Conservation (phyloP, 2,797 vertebrate genomes). For the Rhinatrema bivittatum region DNA sequence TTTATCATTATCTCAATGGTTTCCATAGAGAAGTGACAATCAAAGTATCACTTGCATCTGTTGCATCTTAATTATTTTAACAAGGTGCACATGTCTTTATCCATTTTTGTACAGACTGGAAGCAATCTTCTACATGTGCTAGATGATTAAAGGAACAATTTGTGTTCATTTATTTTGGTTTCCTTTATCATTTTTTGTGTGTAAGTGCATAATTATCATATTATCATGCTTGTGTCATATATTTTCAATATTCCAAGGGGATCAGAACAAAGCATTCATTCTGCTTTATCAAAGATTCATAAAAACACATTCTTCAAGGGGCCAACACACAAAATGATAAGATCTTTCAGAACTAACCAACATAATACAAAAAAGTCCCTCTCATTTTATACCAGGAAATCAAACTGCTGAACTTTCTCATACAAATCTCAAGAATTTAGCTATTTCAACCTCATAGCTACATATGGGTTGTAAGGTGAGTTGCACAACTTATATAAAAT, state of each 20-base stretch:
- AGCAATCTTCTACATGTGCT: conserved; percentile 32
- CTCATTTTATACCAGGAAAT: too few relatives aligned
- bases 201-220: background rate
- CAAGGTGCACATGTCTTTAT: conserved; percentile 21
- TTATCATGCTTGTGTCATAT: background rate
- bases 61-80: conserved; percentile 53
- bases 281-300: too few relatives aligned
- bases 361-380: too few relatives aligned
- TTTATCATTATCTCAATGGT: background rate
- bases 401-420: too few relatives aligned
- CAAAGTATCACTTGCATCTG: conserved; percentile 30
- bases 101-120: conserved; percentile 25
- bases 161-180: conserved; percentile 7
- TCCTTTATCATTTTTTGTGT: conserved; percentile 3
- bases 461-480: too few relatives aligned
- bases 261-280: too few relatives aligned
- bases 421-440: too few relatives aligned
- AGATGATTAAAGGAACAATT: conserved; percentile 5
- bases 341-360: too few relatives aligned
- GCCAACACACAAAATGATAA: too few relatives aligned
- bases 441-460: too few relatives aligned
- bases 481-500: too few relatives aligned
- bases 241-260: background rate
- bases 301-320: too few relatives aligned
- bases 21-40: background rate